Evolutionary conservation across 2,888 invertebrate species (phyloP).

Genomic region (Drosophila yooni): DNA sequence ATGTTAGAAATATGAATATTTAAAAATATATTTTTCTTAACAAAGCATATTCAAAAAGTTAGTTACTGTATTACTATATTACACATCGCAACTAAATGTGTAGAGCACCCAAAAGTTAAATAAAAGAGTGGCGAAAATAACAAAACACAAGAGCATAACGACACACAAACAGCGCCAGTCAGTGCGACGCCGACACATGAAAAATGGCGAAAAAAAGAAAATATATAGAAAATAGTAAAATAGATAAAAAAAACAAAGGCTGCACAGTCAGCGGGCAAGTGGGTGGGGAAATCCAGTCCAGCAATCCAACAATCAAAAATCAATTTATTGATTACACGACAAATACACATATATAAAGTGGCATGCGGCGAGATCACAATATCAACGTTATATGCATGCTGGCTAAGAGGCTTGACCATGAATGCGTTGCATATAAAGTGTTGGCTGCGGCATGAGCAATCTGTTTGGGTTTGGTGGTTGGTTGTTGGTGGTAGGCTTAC

Average conservation of each 20-base stretch:
- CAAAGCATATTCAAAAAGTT: background rate
- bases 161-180: constrained; percentile 61
- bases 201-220: constrained; percentile 13
- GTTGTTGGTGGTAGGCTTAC: constrained; percentile 44
- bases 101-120: constrained; percentile 35
- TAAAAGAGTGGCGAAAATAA: constrained; percentile 6
- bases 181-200: constrained; percentile 61
- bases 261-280: constrained; percentile 20
- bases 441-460: constrained; percentile 15
- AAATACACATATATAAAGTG: constrained; percentile 44
- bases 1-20: constrained; percentile 4
- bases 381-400: constrained; percentile 29
- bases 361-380: constrained; percentile 56
- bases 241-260: constrained; percentile 48
- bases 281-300: constrained; percentile 36
- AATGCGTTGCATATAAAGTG: constrained; percentile 13
- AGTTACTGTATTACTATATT: background rate
- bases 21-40: background rate
- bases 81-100: constrained; percentile 31
- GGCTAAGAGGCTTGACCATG: constrained; percentile 45
- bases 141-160: background rate
- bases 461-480: constrained; percentile 14
- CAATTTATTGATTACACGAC: constrained; percentile 79
- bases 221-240: constrained; percentile 25
- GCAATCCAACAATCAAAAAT: constrained; percentile 73